Evolutionary conservation across 2,113 vertebrate genomes (phyloP).

Genomic region (Mola mola): DNA sequence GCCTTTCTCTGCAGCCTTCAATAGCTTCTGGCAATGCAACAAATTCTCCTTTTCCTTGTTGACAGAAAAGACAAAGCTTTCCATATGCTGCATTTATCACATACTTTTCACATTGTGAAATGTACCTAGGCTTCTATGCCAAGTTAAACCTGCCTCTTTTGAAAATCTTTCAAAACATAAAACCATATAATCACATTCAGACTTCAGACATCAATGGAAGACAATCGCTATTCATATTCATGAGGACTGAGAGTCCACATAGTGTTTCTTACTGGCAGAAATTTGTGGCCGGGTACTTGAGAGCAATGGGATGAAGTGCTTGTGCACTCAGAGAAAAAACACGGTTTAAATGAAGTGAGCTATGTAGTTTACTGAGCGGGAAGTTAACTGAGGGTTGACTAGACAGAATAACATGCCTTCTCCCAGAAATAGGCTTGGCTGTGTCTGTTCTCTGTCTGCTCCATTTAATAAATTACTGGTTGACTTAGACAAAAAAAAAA

Average conservation of each 20-base stretch:
- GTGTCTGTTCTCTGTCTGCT: too few species aligned
- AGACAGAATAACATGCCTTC: too few species aligned
- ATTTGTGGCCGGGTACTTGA: too few species aligned
- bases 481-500: too few species aligned
- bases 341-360: too few species aligned
- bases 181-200: constrained; percentile 1
- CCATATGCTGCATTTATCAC: constrained; percentile 10
- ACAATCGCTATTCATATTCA: constrained; percentile 5
- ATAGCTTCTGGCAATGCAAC: constrained; percentile 17
- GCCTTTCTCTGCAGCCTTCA: constrained; percentile 21
- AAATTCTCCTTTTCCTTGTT: constrained; percentile 25
- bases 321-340: too few species aligned
- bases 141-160: not conserved
- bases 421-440: too few species aligned
- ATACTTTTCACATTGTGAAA: constrained; percentile 5
- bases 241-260: not conserved
- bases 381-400: too few species aligned
- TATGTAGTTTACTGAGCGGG: too few species aligned
- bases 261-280: not conserved
- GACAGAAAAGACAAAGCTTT: constrained; percentile 15
- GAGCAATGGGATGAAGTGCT: too few species aligned
- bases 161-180: constrained; percentile 12
- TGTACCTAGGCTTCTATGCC: not conserved
- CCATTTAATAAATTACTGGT: too few species aligned
- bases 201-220: constrained; percentile 11